Evolutionary conservation across 2,797 vertebrate genomes (phyloP).

Genomic region (Lemur catta): DNA sequence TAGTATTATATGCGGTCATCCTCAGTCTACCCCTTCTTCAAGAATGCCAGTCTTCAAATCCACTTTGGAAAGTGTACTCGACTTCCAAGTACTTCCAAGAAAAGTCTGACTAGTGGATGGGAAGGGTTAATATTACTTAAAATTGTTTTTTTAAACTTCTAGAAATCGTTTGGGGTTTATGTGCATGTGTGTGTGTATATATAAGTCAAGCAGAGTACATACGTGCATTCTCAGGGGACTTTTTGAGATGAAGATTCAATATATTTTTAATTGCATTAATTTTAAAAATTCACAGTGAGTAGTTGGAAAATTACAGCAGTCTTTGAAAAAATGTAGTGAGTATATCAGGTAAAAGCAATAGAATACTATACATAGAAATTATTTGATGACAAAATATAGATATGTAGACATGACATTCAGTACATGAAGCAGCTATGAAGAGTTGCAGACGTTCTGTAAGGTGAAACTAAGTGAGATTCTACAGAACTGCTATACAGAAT

Average conservation of each 20-base stretch:
- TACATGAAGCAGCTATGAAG: neutral
- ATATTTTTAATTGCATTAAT: neutral
- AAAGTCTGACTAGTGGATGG: neutral
- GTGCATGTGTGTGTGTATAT: too few species aligned
- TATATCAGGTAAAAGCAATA: neutral
- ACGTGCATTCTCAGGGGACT: neutral
- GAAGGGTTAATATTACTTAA: neutral
- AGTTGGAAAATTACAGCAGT: neutral
- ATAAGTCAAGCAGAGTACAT: too few species aligned
- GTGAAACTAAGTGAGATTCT: neutral
- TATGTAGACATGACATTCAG: neutral
- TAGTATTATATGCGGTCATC: neutral
- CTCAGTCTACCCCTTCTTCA: constrained; percentile 64
- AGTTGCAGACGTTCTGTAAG: neutral
- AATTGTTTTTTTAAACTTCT: neutral
- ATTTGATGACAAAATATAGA: neutral
- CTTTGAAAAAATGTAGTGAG: neutral
- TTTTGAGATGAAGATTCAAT: neutral
- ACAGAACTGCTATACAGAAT: neutral
- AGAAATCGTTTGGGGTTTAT: neutral
- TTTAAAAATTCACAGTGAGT: neutral
- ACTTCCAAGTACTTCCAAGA: neutral
- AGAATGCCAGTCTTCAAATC: neutral
- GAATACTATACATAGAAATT: neutral
- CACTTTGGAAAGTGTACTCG: too few species aligned